These are phyloP conservation scores for Camponotus fellah DNA, from an alignment of 2,888 invertebrate genomes.

Conservation along the genomic window DNA sequence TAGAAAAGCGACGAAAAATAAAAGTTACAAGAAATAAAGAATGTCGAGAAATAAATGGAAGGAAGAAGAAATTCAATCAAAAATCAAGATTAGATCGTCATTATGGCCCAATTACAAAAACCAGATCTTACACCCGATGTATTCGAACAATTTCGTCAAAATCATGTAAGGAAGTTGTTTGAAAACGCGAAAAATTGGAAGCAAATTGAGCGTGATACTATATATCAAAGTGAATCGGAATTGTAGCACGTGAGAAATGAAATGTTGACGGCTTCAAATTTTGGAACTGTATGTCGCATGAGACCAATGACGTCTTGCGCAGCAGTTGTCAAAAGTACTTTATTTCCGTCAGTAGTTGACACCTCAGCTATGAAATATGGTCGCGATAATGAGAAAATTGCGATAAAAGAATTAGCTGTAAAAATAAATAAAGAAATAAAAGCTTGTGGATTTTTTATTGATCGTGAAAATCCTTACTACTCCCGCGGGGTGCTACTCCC, in stretches of 20 bases:
- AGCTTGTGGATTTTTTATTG: neutral
- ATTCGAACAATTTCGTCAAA: slow-evolving; percentile 14
- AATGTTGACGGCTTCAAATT: slow-evolving; percentile 3
- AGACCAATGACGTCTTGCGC: neutral
- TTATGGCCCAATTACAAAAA: slow-evolving; percentile 51
- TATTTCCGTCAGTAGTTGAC: neutral
- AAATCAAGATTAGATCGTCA: slow-evolving; percentile 31
- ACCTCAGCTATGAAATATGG: neutral
- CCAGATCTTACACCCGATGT: slow-evolving; percentile 16
- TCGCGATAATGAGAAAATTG: neutral
- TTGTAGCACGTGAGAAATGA: neutral
- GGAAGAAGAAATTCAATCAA: neutral
- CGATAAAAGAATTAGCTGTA: neutral
- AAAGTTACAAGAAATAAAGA: neutral
- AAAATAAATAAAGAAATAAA: neutral
- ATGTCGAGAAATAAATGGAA: neutral
- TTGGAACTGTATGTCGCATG: neutral
- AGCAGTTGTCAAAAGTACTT: neutral
- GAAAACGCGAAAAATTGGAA: neutral
- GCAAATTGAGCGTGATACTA: neutral
- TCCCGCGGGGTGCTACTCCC: slow-evolving; percentile 2
- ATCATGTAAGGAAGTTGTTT: neutral
- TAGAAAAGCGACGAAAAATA: neutral
- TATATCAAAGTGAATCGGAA: neutral
- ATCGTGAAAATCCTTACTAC: slow-evolving; percentile 5